Conservation (phyloP, 2,797 vertebrate species). For the Cossypha heuglini region DNA sequence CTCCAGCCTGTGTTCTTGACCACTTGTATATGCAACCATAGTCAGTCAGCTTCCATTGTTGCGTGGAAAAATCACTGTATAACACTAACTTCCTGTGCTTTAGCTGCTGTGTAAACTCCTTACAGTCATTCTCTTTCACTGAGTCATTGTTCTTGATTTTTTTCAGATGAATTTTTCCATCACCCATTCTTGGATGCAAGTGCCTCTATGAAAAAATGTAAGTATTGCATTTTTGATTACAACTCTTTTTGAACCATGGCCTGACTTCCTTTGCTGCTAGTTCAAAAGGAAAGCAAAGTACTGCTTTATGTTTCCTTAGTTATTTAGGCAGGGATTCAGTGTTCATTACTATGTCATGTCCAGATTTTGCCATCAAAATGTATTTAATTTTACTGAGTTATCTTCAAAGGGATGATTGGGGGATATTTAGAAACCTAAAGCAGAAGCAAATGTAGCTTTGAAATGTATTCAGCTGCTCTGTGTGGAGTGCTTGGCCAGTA, state of each 20-base stretch:
- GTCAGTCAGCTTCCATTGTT: background rate
- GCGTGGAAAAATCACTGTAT: background rate
- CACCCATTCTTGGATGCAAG: slow-evolving; percentile 90
- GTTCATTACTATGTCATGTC: background rate
- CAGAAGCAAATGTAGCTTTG: background rate
- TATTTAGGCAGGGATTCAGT: background rate
- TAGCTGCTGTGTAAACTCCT: background rate
- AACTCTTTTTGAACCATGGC: background rate
- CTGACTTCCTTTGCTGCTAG: background rate
- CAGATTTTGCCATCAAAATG: background rate
- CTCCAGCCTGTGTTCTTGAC: background rate
- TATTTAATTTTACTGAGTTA: background rate
- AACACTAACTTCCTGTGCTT: background rate
- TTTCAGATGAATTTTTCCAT: slow-evolving; percentile 91
- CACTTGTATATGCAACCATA: rapidly evolving
- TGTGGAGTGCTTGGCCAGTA: background rate
- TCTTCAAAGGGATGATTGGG: background rate
- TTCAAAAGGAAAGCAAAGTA: background rate
- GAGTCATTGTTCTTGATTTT: background rate
- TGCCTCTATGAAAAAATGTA: slow-evolving; percentile 89
- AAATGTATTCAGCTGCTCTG: background rate
- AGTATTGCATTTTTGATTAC: slow-evolving; percentile 55
- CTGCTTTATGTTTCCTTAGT: background rate
- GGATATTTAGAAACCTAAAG: background rate
- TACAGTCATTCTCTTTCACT: background rate